Evolutionary conservation across 2,113 vertebrate genomes (phyloP).

Genomic region (Perccottus glenii): DNA sequence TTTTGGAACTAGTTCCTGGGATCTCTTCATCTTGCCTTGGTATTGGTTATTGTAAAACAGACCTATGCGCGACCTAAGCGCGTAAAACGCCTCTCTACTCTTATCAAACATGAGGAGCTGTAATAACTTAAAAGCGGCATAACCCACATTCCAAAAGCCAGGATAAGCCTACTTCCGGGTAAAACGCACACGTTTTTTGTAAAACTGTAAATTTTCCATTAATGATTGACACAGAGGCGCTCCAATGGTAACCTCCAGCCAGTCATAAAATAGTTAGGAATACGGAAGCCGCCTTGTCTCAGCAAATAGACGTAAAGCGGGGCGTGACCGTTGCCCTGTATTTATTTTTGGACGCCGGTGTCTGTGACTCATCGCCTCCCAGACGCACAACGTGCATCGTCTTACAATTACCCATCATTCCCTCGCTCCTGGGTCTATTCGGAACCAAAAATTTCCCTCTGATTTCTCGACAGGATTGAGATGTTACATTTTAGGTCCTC

Average conservation of each 20-base stretch:
- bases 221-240: background rate
- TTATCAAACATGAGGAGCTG: background rate
- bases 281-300: constrained; percentile 34
- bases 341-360: constrained; percentile 23
- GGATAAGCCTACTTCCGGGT: background rate
- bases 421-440: constrained; percentile 2
- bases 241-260: background rate
- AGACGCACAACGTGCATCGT: background rate
- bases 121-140: background rate
- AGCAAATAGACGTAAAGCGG: constrained; percentile 53
- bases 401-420: accelerated
- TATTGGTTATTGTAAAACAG: no score
- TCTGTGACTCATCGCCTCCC: constrained; percentile 36
- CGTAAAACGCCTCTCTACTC: background rate
- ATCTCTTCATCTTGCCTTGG: no score
- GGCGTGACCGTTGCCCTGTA: constrained; percentile 39
- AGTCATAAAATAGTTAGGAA: background rate
- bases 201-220: no score
- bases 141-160: background rate
- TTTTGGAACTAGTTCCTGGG: no score
- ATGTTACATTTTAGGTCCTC: constrained; percentile 81
- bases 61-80: no score
- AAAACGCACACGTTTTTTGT: background rate
- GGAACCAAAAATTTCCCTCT: constrained; percentile 33
- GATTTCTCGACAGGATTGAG: constrained; percentile 70